phyloP scores from a whole-genome alignment of 2,888 invertebrate species.

The Lissonota sp. region DNA sequence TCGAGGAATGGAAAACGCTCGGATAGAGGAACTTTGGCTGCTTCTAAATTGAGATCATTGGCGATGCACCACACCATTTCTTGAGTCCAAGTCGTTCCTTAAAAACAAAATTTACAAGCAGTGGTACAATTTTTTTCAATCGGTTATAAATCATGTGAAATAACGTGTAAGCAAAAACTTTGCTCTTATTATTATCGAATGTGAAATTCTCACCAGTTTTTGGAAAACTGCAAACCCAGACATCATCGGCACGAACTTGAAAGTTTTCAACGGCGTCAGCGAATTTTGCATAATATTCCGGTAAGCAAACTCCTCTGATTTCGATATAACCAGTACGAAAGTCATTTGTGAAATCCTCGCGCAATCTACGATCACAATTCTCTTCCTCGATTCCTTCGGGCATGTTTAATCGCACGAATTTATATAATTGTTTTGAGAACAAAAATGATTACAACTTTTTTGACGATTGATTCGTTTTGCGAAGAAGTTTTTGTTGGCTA shows the following conservation, averaged over 20 bases:
- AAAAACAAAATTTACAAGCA: not conserved
- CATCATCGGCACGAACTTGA: constrained; percentile 84
- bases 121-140: not conserved
- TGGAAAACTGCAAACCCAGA: constrained; percentile 86
- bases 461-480: too few species aligned
- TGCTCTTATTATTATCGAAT: not conserved
- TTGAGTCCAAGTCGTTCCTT: constrained; percentile 92
- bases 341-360: constrained; percentile 74
- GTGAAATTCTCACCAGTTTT: constrained; percentile 84
- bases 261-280: constrained; percentile 83
- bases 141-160: too few species aligned
- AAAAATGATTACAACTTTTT: not conserved
- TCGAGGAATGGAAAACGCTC: constrained; percentile 90
- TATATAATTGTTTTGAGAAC: not conserved
- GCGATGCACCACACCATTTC: constrained; percentile 90
- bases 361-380: constrained; percentile 72
- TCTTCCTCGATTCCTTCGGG: constrained; percentile 13
- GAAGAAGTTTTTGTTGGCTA: not conserved
- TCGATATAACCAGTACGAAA: constrained; percentile 79
- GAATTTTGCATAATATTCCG: constrained; percentile 82
- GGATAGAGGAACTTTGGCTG: constrained; percentile 85
- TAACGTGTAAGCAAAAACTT: too few species aligned
- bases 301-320: constrained; percentile 82
- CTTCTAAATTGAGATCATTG: constrained; percentile 87
- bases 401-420: constrained; percentile 13